phyloP scores from a whole-genome alignment of 2,888 invertebrate species.

The Parnassius mnemosyne region DNA sequence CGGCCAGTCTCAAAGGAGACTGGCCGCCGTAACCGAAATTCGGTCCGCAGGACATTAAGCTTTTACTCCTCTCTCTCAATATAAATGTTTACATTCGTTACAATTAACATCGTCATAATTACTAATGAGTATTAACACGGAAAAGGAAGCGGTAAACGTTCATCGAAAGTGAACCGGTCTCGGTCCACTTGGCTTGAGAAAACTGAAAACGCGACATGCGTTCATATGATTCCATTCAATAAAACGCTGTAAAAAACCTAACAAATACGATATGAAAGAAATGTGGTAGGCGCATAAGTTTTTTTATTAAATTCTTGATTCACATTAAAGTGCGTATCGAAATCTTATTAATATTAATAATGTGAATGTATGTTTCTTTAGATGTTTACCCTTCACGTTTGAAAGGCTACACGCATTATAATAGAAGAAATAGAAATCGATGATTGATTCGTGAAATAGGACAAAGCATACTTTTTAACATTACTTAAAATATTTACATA shows the following conservation, averaged over 20 bases:
- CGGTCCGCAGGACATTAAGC: background rate
- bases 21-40: too few relatives aligned
- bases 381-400: too few relatives aligned
- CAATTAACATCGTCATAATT: constrained; percentile 1
- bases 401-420: too few relatives aligned
- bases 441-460: too few relatives aligned
- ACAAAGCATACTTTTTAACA: too few relatives aligned
- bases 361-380: too few relatives aligned
- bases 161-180: constrained; percentile 40
- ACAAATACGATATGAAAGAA: background rate
- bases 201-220: constrained; percentile 34
- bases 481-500: too few relatives aligned
- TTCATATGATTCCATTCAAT: constrained; percentile 21
- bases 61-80: background rate
- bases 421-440: too few relatives aligned
- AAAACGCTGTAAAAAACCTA: background rate
- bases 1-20: too few relatives aligned
- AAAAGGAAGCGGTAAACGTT: constrained; percentile 37
- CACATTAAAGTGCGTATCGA: too few relatives aligned
- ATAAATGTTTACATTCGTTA: constrained; percentile 7
- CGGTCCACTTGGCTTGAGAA: constrained; percentile 35
- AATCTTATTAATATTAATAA: too few relatives aligned
- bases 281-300: too few relatives aligned
- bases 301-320: background rate
- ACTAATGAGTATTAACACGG: constrained; percentile 29